Conservation (phyloP, 2,888 invertebrate genomes). For the Carcina quercana region DNA sequence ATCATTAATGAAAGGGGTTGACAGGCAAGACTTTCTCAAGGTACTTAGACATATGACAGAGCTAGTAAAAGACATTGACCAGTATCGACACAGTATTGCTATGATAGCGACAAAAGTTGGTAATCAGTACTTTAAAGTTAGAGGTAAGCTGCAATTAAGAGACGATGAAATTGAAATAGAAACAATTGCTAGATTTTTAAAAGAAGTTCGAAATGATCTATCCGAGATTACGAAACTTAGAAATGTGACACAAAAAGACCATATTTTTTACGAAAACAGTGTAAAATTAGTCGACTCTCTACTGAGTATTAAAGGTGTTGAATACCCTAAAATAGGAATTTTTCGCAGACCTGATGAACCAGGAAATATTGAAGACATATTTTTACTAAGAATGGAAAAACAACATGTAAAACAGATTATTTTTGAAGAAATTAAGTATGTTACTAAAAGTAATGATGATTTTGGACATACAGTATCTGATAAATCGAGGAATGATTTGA, state of each 20-base stretch:
- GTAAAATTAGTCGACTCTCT: neutral
- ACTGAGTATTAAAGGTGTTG: neutral
- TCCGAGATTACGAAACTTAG: neutral
- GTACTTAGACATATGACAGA: slow-evolving; percentile 1
- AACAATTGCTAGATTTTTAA: neutral
- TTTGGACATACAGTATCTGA: neutral
- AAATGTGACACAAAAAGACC: neutral
- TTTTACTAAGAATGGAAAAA: neutral
- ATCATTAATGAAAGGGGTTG: slow-evolving; percentile 1
- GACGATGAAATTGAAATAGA: neutral
- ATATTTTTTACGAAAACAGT: neutral
- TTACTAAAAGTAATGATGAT: neutral
- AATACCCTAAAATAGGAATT: neutral
- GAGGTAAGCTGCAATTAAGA: neutral
- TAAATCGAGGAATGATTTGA: neutral
- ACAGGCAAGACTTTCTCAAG: slow-evolving; percentile 1
- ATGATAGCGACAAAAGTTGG: slow-evolving; percentile 2
- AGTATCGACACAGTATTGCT: neutral
- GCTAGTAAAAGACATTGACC: neutral
- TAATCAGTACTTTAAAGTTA: neutral
- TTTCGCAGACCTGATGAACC: neutral
- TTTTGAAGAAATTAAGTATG: neutral
- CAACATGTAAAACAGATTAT: neutral
- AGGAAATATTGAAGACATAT: neutral
- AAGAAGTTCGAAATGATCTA: neutral